Percentiles rank a stretch among this genome's conserved stretches.
These are phyloP conservation scores for Trachymyrmex septentrionalis DNA, from an alignment of 1,140 invertebrate genomes.

Conservation along the genomic window DNA sequence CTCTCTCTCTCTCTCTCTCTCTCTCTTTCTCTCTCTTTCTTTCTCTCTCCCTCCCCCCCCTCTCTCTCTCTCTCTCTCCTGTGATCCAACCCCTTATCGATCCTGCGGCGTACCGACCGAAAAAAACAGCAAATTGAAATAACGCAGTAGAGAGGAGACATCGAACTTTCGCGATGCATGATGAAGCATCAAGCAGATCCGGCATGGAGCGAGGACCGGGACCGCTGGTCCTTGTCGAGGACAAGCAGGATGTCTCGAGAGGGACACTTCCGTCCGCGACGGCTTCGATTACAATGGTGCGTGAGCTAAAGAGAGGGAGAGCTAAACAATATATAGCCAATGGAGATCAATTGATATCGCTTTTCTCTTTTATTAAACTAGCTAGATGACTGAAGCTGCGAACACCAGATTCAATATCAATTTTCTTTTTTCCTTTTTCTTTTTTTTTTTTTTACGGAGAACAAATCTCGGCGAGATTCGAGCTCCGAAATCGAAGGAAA, in stretches of 20 bases:
- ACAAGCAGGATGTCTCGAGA: slow-evolving; percentile 78
- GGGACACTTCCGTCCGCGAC: slow-evolving; percentile 73
- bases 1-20: too few species aligned
- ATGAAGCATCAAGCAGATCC: slow-evolving; percentile 68
- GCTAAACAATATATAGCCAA: slow-evolving; percentile 55
- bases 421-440: too few species aligned
- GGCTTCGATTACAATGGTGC: slow-evolving; percentile 76
- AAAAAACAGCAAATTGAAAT: slow-evolving; percentile 55
- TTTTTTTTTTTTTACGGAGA: background rate
- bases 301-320: slow-evolving; percentile 68
- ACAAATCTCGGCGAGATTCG: background rate
- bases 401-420: background rate
- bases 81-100: slow-evolving; percentile 58
- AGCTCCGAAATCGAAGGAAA: background rate
- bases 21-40: background rate
- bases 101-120: slow-evolving; percentile 48
- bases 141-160: slow-evolving; percentile 59
- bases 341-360: slow-evolving; percentile 32
- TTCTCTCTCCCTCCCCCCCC: slow-evolving; percentile 13
- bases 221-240: slow-evolving; percentile 73
- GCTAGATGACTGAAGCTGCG: slow-evolving; percentile 20
- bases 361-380: slow-evolving; percentile 21
- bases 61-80: background rate
- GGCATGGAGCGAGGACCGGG: slow-evolving; percentile 71
- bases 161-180: slow-evolving; percentile 62